Conservation (phyloP, 2,888 invertebrate genomes). For the Rotaria socialis region DNA sequence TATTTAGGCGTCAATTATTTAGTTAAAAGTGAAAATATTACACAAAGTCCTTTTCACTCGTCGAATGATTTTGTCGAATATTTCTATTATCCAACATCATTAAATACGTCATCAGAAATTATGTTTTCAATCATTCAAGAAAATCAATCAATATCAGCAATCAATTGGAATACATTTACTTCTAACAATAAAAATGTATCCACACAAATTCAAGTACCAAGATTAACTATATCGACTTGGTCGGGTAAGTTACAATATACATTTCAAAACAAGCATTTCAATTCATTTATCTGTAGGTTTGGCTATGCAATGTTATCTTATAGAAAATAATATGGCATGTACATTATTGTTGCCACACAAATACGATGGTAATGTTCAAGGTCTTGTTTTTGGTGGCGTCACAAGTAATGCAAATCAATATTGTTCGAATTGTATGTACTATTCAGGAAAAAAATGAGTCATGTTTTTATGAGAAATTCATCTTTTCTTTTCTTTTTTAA, state of each 20-base stretch:
- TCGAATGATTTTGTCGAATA: not conserved
- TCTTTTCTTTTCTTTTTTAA: not conserved
- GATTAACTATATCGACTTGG: not conserved
- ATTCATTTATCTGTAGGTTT: not conserved
- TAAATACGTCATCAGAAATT: no score
- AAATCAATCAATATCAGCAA: not conserved
- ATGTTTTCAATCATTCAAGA: not conserved
- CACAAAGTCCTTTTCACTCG: not conserved
- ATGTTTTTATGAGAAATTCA: no score
- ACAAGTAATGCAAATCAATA: not conserved
- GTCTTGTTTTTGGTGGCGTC: not conserved
- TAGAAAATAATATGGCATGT: slow-evolving; percentile 28
- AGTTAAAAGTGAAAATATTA: not conserved
- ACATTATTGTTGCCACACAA: not conserved
- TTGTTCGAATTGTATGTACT: not conserved
- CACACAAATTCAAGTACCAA: not conserved
- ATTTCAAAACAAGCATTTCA: not conserved
- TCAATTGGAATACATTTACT: not conserved
- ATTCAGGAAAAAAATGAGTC: no score
- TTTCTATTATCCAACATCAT: not conserved
- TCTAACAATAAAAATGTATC: not conserved
- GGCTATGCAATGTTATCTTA: not conserved
- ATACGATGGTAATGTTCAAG: not conserved
- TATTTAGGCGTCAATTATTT: not conserved
- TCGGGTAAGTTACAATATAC: not conserved